Evolutionary conservation across 2,797 vertebrate genomes (phyloP).

Genomic region (Urocyon cinereoargenteus): DNA sequence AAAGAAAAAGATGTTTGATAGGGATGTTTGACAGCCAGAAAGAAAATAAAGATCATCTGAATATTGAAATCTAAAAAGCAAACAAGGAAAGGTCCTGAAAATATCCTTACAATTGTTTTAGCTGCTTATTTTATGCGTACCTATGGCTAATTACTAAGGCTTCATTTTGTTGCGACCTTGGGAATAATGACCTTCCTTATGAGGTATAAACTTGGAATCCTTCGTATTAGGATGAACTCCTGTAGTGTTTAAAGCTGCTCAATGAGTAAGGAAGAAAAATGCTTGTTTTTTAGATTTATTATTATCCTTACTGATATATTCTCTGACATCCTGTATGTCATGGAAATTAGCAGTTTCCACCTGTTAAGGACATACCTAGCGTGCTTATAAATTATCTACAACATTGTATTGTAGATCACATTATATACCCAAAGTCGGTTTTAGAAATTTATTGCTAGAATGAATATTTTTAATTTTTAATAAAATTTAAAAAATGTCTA

Average conservation of each 20-base stretch:
- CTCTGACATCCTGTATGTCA: conserved; percentile 82
- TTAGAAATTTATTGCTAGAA: neutral
- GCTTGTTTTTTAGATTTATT: conserved; percentile 79
- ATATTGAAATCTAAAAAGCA: conserved; percentile 30
- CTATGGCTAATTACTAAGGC: conserved; percentile 62
- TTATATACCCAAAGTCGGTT: conserved; percentile 75
- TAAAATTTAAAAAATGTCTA: conserved; percentile 12
- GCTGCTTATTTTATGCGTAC: conserved; percentile 74
- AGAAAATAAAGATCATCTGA: conserved; percentile 22
- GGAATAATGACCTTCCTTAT: conserved; percentile 47
- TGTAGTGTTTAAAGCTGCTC: conserved; percentile 25
- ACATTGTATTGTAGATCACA: neutral
- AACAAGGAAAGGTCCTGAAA: neutral
- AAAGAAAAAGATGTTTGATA: conserved; percentile 19
- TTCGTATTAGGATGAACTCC: conserved; percentile 78
- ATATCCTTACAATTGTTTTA: neutral
- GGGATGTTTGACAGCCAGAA: neutral
- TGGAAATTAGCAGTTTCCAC: conserved; percentile 51
- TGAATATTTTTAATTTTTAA: conserved; percentile 51
- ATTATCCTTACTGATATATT: conserved; percentile 82
- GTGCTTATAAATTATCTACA: conserved; percentile 68
- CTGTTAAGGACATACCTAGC: neutral
- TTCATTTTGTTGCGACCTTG: conserved; percentile 67
- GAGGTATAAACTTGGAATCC: conserved; percentile 73
- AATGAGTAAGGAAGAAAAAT: conserved; percentile 83